These are phyloP conservation scores for Falco rusticolus DNA, from an alignment of 2,797 vertebrate species.

Conservation along the genomic window DNA sequence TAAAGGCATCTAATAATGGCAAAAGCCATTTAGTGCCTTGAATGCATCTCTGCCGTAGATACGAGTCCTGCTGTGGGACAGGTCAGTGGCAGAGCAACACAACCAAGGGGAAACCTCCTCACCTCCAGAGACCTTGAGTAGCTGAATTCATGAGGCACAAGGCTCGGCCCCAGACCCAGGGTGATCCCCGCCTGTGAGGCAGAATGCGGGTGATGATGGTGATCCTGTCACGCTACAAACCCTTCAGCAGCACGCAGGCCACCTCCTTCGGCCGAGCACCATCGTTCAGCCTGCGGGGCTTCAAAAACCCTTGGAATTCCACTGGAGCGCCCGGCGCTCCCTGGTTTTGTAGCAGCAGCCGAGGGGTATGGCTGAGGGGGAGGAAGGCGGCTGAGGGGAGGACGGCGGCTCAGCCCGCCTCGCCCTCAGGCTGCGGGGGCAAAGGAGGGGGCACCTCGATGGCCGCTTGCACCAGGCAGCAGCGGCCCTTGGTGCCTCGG, in stretches of 20 bases:
- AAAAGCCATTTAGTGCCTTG: slow-evolving; percentile 2
- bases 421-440: rapidly evolving
- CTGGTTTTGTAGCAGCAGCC: background rate
- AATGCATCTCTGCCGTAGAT: background rate
- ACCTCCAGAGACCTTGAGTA: background rate
- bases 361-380: background rate
- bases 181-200: background rate
- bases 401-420: background rate
- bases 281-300: rapidly evolving
- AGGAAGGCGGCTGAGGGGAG: too few relatives aligned
- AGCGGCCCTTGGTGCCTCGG: rapidly evolving
- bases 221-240: too few relatives aligned
- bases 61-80: background rate
- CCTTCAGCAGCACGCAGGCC: background rate
- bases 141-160: rapidly evolving
- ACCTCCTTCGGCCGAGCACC: background rate
- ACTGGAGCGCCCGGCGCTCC: rapidly evolving
- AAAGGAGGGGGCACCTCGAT: rapidly evolving
- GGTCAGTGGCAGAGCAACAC: background rate
- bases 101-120: background rate
- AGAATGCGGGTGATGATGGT: rapidly evolving
- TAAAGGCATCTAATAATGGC: slow-evolving; percentile 47
- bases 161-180: background rate
- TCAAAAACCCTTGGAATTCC: rapidly evolving
- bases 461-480: rapidly evolving